Conservation (phyloP, 2,888 invertebrate species). For the Agonopterix alstromeriana region DNA sequence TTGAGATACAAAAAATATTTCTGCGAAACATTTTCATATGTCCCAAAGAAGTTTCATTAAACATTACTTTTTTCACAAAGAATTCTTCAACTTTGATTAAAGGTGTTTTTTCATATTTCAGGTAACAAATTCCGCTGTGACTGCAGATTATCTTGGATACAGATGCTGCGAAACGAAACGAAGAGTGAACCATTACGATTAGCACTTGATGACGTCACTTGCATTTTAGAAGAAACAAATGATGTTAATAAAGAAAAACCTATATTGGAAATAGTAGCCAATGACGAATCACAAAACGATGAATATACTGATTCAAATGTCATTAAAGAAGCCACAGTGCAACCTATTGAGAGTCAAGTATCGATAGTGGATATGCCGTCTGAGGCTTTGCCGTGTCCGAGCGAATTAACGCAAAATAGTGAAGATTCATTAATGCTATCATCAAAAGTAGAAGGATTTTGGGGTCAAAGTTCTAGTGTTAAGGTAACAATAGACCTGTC, state of each 20-base stretch:
- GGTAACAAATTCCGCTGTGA: slow-evolving; percentile 89
- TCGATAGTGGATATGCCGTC: slow-evolving; percentile 43
- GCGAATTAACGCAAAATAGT: slow-evolving; percentile 36
- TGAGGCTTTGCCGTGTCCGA: slow-evolving; percentile 49
- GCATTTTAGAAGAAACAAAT: slow-evolving; percentile 40
- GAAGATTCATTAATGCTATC: slow-evolving; percentile 66
- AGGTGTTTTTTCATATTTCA: slow-evolving; percentile 42
- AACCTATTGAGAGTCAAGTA: slow-evolving; percentile 37
- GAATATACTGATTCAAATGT: slow-evolving; percentile 37
- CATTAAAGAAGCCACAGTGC: slow-evolving; percentile 33
- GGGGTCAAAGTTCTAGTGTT: slow-evolving; percentile 41
- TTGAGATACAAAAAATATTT: too few species aligned
- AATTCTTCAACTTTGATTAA: too few species aligned
- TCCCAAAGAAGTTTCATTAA: too few species aligned
- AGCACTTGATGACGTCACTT: slow-evolving; percentile 83
- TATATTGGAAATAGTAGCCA: slow-evolving; percentile 29
- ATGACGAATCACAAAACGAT: slow-evolving; percentile 32
- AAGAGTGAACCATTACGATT: slow-evolving; percentile 81
- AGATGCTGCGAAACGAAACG: slow-evolving; percentile 83
- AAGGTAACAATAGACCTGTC: neutral
- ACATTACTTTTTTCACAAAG: too few species aligned
- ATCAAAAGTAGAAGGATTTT: slow-evolving; percentile 58
- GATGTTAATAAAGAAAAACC: slow-evolving; percentile 20
- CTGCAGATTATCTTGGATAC: slow-evolving; percentile 88
- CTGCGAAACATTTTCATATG: too few species aligned